These are phyloP conservation scores for Lathronympha strigana DNA, from an alignment of 2,888 invertebrate genomes.

Conservation along the genomic window DNA sequence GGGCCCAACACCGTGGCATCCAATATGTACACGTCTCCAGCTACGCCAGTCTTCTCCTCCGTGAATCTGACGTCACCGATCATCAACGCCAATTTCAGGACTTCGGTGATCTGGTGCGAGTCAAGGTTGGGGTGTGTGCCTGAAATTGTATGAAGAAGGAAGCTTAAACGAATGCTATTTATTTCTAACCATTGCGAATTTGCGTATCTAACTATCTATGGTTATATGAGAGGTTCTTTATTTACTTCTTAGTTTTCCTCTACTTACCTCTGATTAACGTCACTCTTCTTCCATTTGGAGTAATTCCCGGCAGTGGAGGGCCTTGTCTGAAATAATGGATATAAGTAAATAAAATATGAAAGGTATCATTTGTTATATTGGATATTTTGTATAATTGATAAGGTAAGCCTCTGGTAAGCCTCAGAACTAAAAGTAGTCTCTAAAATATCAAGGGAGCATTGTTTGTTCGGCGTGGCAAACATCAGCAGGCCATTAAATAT, in stretches of 20 bases:
- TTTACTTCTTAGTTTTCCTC: not conserved
- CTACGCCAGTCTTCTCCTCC: conserved; percentile 91
- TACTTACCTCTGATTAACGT: conserved; percentile 84
- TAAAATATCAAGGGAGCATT: too few relatives aligned
- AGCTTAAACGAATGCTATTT: too few relatives aligned
- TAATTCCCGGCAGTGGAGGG: conserved; percentile 91
- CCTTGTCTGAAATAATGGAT: conserved; percentile 84
- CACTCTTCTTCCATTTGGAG: conserved; percentile 91
- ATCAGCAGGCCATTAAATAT: too few relatives aligned
- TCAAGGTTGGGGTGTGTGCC: conserved; percentile 86
- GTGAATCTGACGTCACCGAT: conserved; percentile 91
- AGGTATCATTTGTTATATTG: too few relatives aligned
- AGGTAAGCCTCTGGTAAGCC: too few relatives aligned
- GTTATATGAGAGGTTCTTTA: not conserved
- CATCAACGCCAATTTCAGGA: conserved; percentile 92
- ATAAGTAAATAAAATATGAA: not conserved
- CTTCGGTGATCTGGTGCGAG: conserved; percentile 88
- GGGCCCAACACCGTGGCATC: conserved; percentile 91
- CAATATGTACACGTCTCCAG: conserved; percentile 92
- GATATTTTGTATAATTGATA: too few relatives aligned
- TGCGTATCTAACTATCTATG: too few relatives aligned
- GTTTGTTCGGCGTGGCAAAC: too few relatives aligned
- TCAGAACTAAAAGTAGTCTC: too few relatives aligned
- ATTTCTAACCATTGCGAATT: too few relatives aligned
- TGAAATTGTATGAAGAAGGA: conserved; percentile 46